Evolutionary conservation across 2,113 vertebrate species (phyloP), one percentile per base, ranked within the genome.

Genomic region (Hippocampus guttulatus): DNA sequence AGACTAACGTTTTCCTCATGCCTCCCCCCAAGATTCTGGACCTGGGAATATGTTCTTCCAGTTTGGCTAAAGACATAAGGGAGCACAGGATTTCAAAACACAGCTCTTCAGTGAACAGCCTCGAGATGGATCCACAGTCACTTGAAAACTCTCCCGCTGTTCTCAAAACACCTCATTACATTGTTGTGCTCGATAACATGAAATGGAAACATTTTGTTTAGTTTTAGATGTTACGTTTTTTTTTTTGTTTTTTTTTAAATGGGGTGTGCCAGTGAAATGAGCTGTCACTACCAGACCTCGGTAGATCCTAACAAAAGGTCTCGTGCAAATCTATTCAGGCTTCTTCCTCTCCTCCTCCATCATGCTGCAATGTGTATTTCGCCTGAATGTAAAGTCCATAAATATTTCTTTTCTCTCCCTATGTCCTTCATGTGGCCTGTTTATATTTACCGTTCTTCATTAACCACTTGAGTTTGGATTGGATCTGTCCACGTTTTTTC

Each of bases 1-100:
- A 18, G 18, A 76, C 18, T 23, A 9, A 64, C 38, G 2, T 45
- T 23, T 6, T 45, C n/a, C 41, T 64, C 27, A 25, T 47, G 27
- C 43, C 14, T 47, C n/a, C 51, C 45, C 23, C 51, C 45, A n/a
- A 98, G 96, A 95, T 63, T 93, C 94, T 85, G 95, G 91, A 83
- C 96, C 96, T 57, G 96, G 96, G 81, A 98, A 96, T 91, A 96
- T 97, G 94, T 98, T 96, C 88, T 98, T 98, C 86, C 96, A 98
- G 10, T 98, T 98, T 91, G 96, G 96, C 76, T 98, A 96, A 93
- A 89, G 23, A 2, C 0, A 65, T 80, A 2, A 6, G 79, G 5
- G 7, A 61, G 25, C 40, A 6, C n/a, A 11, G 2, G 2, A 64
- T 47, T 61, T 16, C 1, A 49, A 60, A 72, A 55, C 27, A 67